phyloP scores from a whole-genome alignment of 2,888 invertebrate species.

The Tachina grossa region DNA sequence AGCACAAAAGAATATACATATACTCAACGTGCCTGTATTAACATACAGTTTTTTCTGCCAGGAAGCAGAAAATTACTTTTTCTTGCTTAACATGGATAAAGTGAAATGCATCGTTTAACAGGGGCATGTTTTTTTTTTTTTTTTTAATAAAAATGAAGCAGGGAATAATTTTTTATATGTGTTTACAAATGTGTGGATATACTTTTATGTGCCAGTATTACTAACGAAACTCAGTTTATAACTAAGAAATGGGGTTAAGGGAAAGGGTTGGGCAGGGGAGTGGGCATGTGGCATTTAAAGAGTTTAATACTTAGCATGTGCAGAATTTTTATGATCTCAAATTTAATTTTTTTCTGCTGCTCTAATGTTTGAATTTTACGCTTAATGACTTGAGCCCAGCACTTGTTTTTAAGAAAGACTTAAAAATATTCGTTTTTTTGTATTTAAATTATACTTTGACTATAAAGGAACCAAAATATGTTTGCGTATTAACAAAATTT shows the following conservation, averaged over 20 bases:
- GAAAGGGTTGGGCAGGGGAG: background rate
- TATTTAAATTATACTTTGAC: no score
- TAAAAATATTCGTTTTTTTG: no score
- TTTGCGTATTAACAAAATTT: no score
- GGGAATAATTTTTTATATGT: slow-evolving; percentile 20
- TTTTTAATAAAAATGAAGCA: background rate
- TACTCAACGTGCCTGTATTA: slow-evolving; percentile 52
- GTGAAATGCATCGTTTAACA: slow-evolving; percentile 20
- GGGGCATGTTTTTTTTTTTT: no score
- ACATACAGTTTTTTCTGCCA: slow-evolving; percentile 16
- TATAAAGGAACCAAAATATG: no score
- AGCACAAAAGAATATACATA: slow-evolving; percentile 14
- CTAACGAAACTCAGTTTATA: slow-evolving; percentile 3
- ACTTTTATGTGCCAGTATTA: slow-evolving; percentile 1
- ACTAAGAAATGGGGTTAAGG: no score
- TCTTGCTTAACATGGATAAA: slow-evolving; percentile 1
- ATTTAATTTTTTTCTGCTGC: background rate
- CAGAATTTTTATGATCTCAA: background rate
- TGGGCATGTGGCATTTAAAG: background rate
- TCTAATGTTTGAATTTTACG: slow-evolving; percentile 14
- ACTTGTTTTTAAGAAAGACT: background rate
- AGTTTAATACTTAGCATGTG: background rate
- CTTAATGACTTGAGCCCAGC: background rate
- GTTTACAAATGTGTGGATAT: slow-evolving; percentile 21
- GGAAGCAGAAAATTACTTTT: slow-evolving; percentile 21